phyloP scores from a whole-genome alignment of 1,140 invertebrate species.

The Hycleus phaleratus region DNA sequence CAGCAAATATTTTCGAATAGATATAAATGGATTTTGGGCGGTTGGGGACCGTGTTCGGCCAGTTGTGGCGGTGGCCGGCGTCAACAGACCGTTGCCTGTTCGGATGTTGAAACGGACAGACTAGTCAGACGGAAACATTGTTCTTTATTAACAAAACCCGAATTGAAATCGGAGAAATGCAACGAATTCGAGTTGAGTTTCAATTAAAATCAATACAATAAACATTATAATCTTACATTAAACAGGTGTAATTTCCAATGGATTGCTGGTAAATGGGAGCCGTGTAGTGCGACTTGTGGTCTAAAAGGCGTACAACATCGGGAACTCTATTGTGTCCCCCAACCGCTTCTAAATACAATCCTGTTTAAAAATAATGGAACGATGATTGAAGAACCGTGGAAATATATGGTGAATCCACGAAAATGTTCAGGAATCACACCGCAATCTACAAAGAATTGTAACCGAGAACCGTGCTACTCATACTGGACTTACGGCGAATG shows the following conservation, averaged over 20 bases:
- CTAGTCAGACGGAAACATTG: constrained; percentile 46
- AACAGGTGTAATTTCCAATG: constrained; percentile 55
- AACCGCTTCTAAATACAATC: constrained; percentile 28
- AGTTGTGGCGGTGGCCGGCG: constrained; percentile 49
- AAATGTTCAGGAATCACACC: constrained; percentile 47
- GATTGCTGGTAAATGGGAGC: constrained; percentile 55
- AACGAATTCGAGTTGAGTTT: constrained; percentile 45
- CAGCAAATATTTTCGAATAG: constrained; percentile 36
- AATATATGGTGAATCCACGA: constrained; percentile 46
- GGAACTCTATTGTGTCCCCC: constrained; percentile 54
- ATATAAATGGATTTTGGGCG: constrained; percentile 48
- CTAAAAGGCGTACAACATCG: constrained; percentile 50
- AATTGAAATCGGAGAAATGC: constrained; percentile 41
- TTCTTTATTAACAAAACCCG: constrained; percentile 41
- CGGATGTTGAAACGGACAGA: constrained; percentile 43
- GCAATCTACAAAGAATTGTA: constrained; percentile 48
- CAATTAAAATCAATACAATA: not conserved
- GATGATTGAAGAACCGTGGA: constrained; percentile 40
- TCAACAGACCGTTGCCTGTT: constrained; percentile 44
- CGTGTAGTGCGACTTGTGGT: constrained; percentile 57
- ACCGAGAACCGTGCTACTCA: constrained; percentile 51
- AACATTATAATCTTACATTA: constrained; percentile 14
- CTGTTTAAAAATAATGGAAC: constrained; percentile 27
- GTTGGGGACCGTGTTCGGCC: constrained; percentile 49
- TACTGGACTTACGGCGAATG: constrained; percentile 60